Evolutionary conservation across 2,113 vertebrate genomes (phyloP), one percentile per base, ranked within the genome.

Genomic region (Cheirogaleus medius): DNA sequence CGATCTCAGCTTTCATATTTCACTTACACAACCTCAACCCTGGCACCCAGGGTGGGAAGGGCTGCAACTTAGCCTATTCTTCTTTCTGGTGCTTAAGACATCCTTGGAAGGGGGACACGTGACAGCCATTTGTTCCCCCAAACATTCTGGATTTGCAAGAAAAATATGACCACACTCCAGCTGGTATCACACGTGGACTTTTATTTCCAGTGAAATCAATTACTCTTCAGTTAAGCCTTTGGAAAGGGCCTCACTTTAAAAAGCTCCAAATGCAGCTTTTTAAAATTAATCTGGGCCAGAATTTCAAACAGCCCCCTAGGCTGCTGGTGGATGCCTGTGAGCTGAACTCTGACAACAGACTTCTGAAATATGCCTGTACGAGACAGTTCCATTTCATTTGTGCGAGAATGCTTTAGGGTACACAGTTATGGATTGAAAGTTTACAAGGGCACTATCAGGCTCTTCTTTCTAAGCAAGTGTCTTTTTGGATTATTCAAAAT

Each of bases 201-300:
- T 49, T 49, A 66, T 86, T 88, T 89, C 71, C 60, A 25, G 37
- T 64, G 76, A 90, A 77, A 66, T 94, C 87, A 58, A 3, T 82
- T 47, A 54, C 37, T 80, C 52, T 80, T 64, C 54, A 92, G 73
- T 54, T 34, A 76, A 87, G 76, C 84, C 64, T 96, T 90, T 73
- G 87, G 84, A 66, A 88, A 54, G 60, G 4, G 54, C 47, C 27
- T 32, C 7, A 20, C 42, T 23, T 80, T 34, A 34, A 77, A 77
- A 77, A 77, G 74, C 74, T 52, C 15, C 66, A 73, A 82, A 89
- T 42, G 83, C 66, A 83, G 81, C 92, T 91, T 90, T 92, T 88
- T 20, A 90, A 80, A 89, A 52, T 82, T 71, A 76, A 86, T 76
- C 83, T 80, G 74, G 83, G 44, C 58, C 74, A 92, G 87, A 54